Evolutionary conservation across 1,140 invertebrate species (phyloP), one percentile per base, ranked within the genome.

Genomic region (Octopus bimaculoides): DNA sequence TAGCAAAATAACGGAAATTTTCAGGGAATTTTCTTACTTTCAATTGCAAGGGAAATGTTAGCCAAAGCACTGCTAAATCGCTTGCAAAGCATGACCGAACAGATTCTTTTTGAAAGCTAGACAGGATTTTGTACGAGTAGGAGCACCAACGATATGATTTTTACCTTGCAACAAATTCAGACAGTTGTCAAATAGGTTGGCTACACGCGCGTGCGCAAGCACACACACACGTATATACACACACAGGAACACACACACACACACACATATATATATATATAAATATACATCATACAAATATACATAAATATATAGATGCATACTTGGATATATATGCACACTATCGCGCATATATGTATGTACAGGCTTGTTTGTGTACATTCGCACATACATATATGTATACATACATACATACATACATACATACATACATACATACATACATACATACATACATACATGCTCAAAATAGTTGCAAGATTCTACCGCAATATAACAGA

Each of bases 181-280:
- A n/a, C n/a, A n/a, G n/a, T n/a, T n/a, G n/a, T n/a, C n/a, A n/a
- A n/a, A n/a, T n/a, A n/a, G n/a, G n/a, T n/a, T n/a, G n/a, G n/a
- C n/a, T 66, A 79, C 78, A 79, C 69, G 74, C 52, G 73, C 69
- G 73, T 52, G 71, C 52, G 71, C 78, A 79, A 41, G 71, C 66
- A 79, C 61, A 79, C 52, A 73, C 53, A 81, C 71, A 79, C 73
- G 75, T 69, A 79, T 71, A 75, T 54, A 75, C 73, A 79, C 74
- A 79, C 78, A 79, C 74, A 81, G 69, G 78, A 20, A 75, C n/a
- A 78, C 54, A 75, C 54, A 78, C 52, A 78, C 26, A 78, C 54
- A 75, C 26, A 81, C 20, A 75, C 54, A 81, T 61, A 75, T 54
- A 78, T 75, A 78, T n/a, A 78, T 17, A 78, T 61, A 74, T 53